phyloP scores from a whole-genome alignment of 2,113 vertebrate genomes.

The Mixornis gularis region DNA sequence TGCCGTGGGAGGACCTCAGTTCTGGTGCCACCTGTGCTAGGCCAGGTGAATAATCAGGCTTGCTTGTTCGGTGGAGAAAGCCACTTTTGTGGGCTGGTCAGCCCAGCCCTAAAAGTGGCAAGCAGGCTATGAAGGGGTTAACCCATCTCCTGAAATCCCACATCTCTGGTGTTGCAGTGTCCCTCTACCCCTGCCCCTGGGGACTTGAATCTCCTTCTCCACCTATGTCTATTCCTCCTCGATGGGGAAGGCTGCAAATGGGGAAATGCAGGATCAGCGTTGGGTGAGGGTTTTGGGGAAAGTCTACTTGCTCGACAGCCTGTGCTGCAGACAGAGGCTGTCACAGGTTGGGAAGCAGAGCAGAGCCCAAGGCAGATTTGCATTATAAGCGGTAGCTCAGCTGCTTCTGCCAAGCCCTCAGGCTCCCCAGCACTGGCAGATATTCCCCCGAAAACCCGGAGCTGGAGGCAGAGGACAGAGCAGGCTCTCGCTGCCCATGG shows the following conservation, averaged over 20 bases:
- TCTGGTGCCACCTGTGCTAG: fast-evolving
- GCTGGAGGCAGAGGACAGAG: neutral
- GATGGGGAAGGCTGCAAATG: fast-evolving
- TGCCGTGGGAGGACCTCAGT: fast-evolving
- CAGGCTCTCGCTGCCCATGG: fast-evolving
- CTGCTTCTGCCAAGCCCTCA: neutral
- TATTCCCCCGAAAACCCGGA: fast-evolving
- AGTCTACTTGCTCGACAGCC: neutral
- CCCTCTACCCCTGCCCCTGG: neutral
- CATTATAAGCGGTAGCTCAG: neutral
- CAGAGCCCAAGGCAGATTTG: neutral
- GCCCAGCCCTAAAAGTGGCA: neutral
- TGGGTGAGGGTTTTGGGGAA: neutral
- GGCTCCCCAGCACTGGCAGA: neutral
- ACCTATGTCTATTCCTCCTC: neutral
- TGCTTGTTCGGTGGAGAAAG: neutral
- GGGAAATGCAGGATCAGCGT: neutral
- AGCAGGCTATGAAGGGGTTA: neutral
- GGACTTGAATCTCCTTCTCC: neutral
- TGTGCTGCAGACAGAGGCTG: neutral
- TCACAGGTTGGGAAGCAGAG: neutral
- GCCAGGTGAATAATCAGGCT: neutral
- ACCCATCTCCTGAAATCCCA: neutral
- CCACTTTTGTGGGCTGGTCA: neutral
- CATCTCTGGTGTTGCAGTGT: neutral